Conservation (phyloP, 2,113 vertebrate genomes). For the Platichthys flesus region DNA sequence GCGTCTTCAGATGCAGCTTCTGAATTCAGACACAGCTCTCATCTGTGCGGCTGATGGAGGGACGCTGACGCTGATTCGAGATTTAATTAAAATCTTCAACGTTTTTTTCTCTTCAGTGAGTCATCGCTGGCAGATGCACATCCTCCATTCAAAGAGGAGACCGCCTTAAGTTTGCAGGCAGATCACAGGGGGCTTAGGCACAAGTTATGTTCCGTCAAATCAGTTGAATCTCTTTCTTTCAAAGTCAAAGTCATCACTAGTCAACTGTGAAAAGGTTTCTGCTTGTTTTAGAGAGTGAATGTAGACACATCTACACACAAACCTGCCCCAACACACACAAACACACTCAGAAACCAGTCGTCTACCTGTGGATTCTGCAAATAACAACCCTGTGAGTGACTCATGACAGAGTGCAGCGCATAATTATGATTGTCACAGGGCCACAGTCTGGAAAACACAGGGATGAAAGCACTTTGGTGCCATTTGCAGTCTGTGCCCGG, state of each 20-base stretch:
- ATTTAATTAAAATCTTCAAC: slow-evolving; percentile 54
- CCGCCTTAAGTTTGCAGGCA: slow-evolving; percentile 19
- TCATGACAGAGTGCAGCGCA: slow-evolving; percentile 28
- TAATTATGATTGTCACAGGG: slow-evolving; percentile 44
- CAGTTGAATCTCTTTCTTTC: not conserved
- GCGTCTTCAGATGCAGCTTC: too few species aligned
- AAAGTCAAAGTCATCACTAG: slow-evolving; percentile 7
- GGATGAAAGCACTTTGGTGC: slow-evolving; percentile 38
- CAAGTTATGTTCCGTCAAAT: slow-evolving; percentile 19
- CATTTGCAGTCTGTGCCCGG: slow-evolving; percentile 30
- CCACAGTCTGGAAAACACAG: slow-evolving; percentile 39
- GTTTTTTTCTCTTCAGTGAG: slow-evolving; percentile 44
- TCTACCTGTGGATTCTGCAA: slow-evolving; percentile 38
- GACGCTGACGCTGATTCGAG: too few species aligned
- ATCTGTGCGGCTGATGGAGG: too few species aligned
- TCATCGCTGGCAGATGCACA: slow-evolving; percentile 36
- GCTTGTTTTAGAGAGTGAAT: not conserved
- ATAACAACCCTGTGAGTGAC: slow-evolving; percentile 37
- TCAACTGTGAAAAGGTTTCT: slow-evolving; percentile 3
- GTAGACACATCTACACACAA: too few species aligned
- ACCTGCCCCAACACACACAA: not conserved
- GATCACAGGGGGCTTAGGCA: slow-evolving; percentile 24
- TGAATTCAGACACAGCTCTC: too few species aligned
- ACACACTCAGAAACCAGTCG: slow-evolving; percentile 10
- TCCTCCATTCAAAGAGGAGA: slow-evolving; percentile 22